A percentile compares a stretch with the other conserved stretches of the same genome.
phyloP scores from a whole-genome alignment of 2,113 vertebrate species.

The Nannospalax galili region DNA sequence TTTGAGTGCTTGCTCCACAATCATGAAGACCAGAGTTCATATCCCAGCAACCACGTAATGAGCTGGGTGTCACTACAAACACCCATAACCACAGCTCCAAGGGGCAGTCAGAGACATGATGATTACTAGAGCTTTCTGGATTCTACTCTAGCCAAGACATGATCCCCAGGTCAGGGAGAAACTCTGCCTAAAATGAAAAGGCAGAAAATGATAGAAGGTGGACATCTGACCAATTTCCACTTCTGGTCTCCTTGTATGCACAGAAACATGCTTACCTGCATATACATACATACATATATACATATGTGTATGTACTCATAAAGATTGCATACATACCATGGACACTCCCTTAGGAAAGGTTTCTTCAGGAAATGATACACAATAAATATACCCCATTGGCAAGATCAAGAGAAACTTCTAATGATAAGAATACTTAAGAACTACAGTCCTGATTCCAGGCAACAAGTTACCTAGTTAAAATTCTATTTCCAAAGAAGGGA shows the following conservation, averaged over 20 bases:
- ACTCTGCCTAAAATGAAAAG: not conserved
- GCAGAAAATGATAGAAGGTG: not conserved
- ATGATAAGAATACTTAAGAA: not conserved
- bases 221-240: too few relatives aligned
- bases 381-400: not conserved
- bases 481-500: not conserved
- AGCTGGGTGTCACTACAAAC: not conserved
- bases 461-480: not conserved
- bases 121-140: not conserved
- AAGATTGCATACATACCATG: not conserved
- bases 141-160: not conserved
- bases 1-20: not conserved
- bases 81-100: not conserved
- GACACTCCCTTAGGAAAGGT: not conserved
- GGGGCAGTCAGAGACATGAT: not conserved
- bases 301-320: not conserved
- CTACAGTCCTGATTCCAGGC: not conserved
- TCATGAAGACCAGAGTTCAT: not conserved
- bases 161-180: not conserved
- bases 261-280: not conserved
- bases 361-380: constrained; percentile 19
- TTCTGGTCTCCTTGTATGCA: not conserved
- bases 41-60: not conserved
- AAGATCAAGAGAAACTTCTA: not conserved
- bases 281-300: not conserved